Conservation (phyloP, 2,797 vertebrate genomes). For the Sarcoramphus papa region DNA sequence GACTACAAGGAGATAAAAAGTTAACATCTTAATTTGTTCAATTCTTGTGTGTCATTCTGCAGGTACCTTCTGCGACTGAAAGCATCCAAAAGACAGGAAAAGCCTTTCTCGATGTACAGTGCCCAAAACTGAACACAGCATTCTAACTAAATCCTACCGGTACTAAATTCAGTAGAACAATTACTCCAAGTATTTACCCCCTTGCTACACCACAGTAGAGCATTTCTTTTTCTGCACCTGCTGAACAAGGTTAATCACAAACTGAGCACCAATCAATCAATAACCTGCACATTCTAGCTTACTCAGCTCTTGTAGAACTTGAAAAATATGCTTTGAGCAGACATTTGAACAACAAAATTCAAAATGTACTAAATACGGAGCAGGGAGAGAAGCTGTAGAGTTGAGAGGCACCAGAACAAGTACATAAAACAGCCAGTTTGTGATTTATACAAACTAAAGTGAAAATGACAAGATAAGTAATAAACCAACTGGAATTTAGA, state of each 20-base stretch:
- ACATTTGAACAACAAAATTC: not conserved
- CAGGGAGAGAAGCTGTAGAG: not conserved
- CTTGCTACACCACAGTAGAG: not conserved
- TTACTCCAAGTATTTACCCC: not conserved
- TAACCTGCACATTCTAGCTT: not conserved
- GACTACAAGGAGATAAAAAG: not conserved
- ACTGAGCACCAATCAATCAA: not conserved
- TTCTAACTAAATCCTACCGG: not conserved
- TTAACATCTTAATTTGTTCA: not conserved
- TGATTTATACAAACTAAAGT: not conserved
- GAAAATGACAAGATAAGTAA: conserved; percentile 24
- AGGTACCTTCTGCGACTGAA: not conserved
- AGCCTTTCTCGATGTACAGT: not conserved
- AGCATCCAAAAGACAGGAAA: not conserved
- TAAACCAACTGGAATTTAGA: conserved; percentile 1
- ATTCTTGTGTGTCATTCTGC: not conserved
- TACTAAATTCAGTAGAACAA: not conserved
- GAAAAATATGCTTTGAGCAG: not conserved
- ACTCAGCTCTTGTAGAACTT: not conserved
- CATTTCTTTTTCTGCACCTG: not conserved
- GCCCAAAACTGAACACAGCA: not conserved
- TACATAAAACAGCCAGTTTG: not conserved
- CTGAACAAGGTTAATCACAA: not conserved
- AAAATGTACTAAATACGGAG: not conserved
- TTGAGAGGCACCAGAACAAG: not conserved